Base-by-base conservation (phyloP, 2,113 vertebrate species). In the Rhinogobius similis region DNA sequence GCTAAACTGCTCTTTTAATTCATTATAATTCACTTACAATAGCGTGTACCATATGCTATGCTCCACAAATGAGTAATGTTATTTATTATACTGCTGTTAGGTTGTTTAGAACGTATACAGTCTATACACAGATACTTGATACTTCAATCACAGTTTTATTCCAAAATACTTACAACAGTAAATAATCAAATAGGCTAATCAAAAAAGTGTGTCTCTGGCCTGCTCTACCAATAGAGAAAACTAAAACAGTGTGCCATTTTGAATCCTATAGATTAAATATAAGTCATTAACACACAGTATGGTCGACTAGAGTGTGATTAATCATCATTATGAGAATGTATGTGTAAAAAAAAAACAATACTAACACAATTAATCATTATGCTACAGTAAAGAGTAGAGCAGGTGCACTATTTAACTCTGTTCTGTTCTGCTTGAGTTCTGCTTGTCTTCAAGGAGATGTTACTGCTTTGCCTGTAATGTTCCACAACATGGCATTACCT, bases 11-110 rank as follows among this genome's bases (percentile, higher is more conserved):
- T 18, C 55, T 29, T 58, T 58, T 26, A 14, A 16, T 58, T 29
- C 55, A 58, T 58, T 29, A 58, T 18, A 58, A 29, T 27, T 3
- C 24, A 58, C 55, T 58, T 58, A 58, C 24, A 58, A 53, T 53
- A 58, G 14, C 13, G 24, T 29, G 26, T 16, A 5, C 55, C 55
- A 55, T 55, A 24, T 58, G 55, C 13, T 53, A 2, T 24, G 10
- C 50, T 58, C 24, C 14, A 27, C 55, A 58, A 29, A 27, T 58
- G 52, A 26, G 10, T 21, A 4, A 55, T 24, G 1, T 27, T 58
- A 29, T 29, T 58, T 29, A 29, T 58, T 29, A 3, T 58, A 26
- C 11, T 14, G 23, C 20, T 53, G 48, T 58, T 58, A 58, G 26
- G 55, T 58, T 5, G 7, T 29, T 27, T 9, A 27, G 12, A 2